A percentile compares a stretch with the other conserved stretches of the same genome.
Evolutionary conservation across 2,888 invertebrate genomes (phyloP).

Genomic region (Nemotelus nigrinus): DNA sequence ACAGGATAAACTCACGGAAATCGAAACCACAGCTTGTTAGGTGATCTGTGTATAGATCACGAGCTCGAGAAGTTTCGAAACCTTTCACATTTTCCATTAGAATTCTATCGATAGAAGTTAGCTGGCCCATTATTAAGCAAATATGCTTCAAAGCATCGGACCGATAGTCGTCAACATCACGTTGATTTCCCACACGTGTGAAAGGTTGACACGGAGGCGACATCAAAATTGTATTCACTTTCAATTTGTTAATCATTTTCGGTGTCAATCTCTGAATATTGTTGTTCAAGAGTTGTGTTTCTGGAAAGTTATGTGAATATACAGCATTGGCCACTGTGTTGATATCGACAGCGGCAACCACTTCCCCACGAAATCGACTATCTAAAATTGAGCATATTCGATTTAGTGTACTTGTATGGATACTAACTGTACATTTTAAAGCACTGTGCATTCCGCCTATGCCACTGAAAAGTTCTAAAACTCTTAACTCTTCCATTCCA

Average conservation of each 20-base stretch:
- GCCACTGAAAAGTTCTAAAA: conserved; percentile 92
- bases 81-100: conserved; percentile 96
- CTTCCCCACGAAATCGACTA: conserved; percentile 72
- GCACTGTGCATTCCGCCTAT: conserved; percentile 97
- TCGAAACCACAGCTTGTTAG: conserved; percentile 73
- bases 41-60: conserved; percentile 72
- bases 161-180: conserved; percentile 80
- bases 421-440: conserved; percentile 72
- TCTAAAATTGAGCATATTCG: conserved; percentile 68
- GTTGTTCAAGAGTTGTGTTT: conserved; percentile 70
- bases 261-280: conserved; percentile 82
- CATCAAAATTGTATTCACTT: conserved; percentile 85
- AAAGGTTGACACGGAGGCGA: conserved; percentile 99
- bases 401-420: background rate
- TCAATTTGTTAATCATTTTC: conserved; percentile 72
- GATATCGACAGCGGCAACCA: conserved; percentile 86
- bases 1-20: conserved; percentile 86
- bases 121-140: conserved; percentile 70
- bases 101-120: conserved; percentile 74
- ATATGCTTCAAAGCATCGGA: conserved; percentile 83
- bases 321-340: conserved; percentile 84
- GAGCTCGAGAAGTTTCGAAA: conserved; percentile 86
- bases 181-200: conserved; percentile 85
- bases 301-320: conserved; percentile 81
- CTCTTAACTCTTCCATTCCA: conserved; percentile 61